Evolutionary conservation across 2,888 invertebrate genomes (phyloP).

Genomic region (Platycheirus albimanus): DNA sequence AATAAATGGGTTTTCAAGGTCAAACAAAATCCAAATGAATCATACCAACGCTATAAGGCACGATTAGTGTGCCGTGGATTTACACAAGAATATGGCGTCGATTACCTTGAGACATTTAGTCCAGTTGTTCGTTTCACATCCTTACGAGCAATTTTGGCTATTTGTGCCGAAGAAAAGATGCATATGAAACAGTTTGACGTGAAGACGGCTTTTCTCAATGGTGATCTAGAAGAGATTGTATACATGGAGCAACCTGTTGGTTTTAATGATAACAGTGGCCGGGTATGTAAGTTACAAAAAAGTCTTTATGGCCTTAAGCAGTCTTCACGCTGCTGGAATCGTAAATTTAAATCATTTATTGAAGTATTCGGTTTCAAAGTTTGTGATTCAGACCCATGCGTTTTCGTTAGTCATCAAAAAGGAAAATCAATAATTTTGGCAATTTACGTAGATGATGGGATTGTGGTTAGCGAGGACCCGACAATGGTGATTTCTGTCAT

Average conservation of each 20-base stretch:
- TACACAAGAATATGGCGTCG: slow-evolving; percentile 73
- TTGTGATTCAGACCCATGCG: slow-evolving; percentile 74
- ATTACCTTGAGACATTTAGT: slow-evolving; percentile 32
- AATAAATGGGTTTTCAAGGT: slow-evolving; percentile 33
- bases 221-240: slow-evolving; percentile 8
- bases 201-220: slow-evolving; percentile 25
- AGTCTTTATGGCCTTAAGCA: slow-evolving; percentile 14
- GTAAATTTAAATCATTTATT: slow-evolving; percentile 69
- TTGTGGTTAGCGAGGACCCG: neutral
- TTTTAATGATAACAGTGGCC: slow-evolving; percentile 7
- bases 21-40: neutral
- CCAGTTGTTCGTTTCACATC: slow-evolving; percentile 13
- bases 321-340: slow-evolving; percentile 56
- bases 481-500: slow-evolving; percentile 53
- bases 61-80: slow-evolving; percentile 71
- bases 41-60: slow-evolving; percentile 2
- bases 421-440: slow-evolving; percentile 58
- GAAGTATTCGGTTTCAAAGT: slow-evolving; percentile 64
- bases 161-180: slow-evolving; percentile 21
- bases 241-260: slow-evolving; percentile 23
- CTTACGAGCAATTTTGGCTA: slow-evolving; percentile 18
- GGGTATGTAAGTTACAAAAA: slow-evolving; percentile 14
- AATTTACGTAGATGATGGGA: slow-evolving; percentile 74
- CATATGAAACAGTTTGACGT: slow-evolving; percentile 43
- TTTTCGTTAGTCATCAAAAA: slow-evolving; percentile 50